Evolutionary conservation across 2,797 vertebrate species (phyloP).

Genomic region (Pseudocheirus occidentalis): DNA sequence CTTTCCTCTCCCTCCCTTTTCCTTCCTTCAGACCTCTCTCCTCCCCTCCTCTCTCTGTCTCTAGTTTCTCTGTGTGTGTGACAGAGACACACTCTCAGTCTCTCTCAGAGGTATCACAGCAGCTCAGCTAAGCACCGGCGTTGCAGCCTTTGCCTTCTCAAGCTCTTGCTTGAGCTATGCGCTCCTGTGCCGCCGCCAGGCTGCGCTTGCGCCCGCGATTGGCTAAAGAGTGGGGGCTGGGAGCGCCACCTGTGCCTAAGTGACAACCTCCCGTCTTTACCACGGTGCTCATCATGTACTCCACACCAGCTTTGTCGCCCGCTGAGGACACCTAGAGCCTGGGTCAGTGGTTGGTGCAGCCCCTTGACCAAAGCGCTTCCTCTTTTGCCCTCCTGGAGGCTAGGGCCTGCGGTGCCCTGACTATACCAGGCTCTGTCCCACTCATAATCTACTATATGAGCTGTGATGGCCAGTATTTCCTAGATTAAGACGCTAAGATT

Average conservation of each 20-base stretch:
- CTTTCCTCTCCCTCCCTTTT: not conserved
- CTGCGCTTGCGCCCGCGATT: slow-evolving; percentile 77
- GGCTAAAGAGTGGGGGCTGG: slow-evolving; percentile 50
- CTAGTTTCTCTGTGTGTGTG: not conserved
- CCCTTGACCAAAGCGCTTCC: not conserved
- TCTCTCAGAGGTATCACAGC: not conserved
- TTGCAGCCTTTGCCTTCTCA: slow-evolving; percentile 55
- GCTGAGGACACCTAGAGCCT: not conserved
- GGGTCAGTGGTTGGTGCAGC: not conserved
- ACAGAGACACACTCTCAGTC: not conserved
- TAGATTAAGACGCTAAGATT: not conserved
- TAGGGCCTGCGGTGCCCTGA: not conserved
- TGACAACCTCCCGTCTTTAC: slow-evolving; percentile 33
- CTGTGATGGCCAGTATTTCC: slow-evolving; percentile 7
- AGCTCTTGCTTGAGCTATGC: slow-evolving; percentile 35
- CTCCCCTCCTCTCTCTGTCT: not conserved
- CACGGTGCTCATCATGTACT: slow-evolving; percentile 47
- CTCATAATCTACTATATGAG: not conserved
- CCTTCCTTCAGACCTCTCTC: not conserved
- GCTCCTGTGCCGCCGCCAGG: slow-evolving; percentile 57
- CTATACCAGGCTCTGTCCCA: not conserved
- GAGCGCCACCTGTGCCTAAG: slow-evolving; percentile 72
- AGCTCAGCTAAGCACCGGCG: slow-evolving; percentile 15
- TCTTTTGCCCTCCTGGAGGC: not conserved
- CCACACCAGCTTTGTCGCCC: not conserved